These are phyloP conservation scores for Erpobdella octoculata DNA, from an alignment of 2,888 invertebrate species.

Conservation along the genomic window DNA sequence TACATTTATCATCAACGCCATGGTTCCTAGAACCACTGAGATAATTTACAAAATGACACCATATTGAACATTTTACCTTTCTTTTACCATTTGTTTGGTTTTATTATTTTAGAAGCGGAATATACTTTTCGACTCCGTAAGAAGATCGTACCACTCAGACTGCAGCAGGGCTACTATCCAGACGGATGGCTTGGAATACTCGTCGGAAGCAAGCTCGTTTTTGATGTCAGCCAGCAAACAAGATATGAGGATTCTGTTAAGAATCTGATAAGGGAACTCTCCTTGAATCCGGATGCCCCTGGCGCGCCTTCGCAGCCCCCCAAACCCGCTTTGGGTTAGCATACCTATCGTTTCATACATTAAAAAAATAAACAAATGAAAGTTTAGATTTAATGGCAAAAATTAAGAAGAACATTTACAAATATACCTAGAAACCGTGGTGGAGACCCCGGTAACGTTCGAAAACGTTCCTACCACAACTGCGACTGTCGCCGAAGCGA, in stretches of 20 bases:
- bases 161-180: constrained; percentile 29
- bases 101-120: constrained; percentile 34
- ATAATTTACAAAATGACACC: too few relatives aligned
- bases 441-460: neutral
- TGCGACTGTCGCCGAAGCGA: neutral
- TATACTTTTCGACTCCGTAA: constrained; percentile 30
- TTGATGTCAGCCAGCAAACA: constrained; percentile 39
- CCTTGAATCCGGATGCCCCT: constrained; percentile 36
- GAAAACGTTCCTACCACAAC: too few relatives aligned
- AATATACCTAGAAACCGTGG: neutral
- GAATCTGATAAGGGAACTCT: constrained; percentile 42
- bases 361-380: too few relatives aligned
- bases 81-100: too few relatives aligned
- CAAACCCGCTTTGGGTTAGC: too few relatives aligned
- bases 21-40: too few relatives aligned
- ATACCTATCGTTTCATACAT: too few relatives aligned
- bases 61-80: too few relatives aligned
- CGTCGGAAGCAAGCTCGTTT: constrained; percentile 31
- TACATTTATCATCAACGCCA: too few relatives aligned
- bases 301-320: neutral
- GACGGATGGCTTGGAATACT: constrained; percentile 35
- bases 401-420: neutral
- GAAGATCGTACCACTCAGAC: constrained; percentile 29
- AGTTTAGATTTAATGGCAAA: too few relatives aligned
- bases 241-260: constrained; percentile 40